A percentile compares a stretch with the other conserved stretches of the same genome.
Evolutionary conservation across 2,113 vertebrate species (phyloP).

Genomic region (Pseudorectes ferrugineus): DNA sequence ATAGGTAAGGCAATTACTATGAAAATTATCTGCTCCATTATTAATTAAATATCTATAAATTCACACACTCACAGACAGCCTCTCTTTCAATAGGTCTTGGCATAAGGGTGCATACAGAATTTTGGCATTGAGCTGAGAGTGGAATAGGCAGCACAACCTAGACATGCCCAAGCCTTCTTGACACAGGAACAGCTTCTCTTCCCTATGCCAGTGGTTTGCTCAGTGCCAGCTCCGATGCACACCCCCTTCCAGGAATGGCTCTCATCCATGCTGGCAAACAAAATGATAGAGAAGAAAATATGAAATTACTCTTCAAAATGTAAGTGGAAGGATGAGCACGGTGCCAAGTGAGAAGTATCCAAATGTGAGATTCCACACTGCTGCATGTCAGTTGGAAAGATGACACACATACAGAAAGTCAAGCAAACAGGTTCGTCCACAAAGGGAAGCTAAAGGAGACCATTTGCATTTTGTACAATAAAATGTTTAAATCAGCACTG

Average conservation of each 20-base stretch:
- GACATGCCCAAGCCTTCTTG: constrained; percentile 71
- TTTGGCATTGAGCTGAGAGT: constrained; percentile 50
- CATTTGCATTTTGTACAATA: constrained; percentile 1
- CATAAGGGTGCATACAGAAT: constrained; percentile 59
- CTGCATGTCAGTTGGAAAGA: constrained; percentile 74
- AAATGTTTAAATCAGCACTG: constrained; percentile 29
- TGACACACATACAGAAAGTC: constrained; percentile 45
- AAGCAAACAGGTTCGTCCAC: constrained; percentile 54
- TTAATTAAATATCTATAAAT: constrained; percentile 65
- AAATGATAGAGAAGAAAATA: constrained; percentile 80
- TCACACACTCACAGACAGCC: constrained; percentile 51
- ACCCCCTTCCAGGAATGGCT: constrained; percentile 80
- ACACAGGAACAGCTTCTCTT: constrained; percentile 77
- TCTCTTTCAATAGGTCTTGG: constrained; percentile 60
- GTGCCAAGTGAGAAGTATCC: constrained; percentile 75
- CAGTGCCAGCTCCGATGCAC: constrained; percentile 71
- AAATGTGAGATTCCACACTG: constrained; percentile 75
- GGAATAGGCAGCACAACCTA: constrained; percentile 60
- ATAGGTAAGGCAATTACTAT: not conserved
- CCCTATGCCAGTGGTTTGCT: constrained; percentile 68
- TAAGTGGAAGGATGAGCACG: constrained; percentile 72
- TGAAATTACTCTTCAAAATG: constrained; percentile 80
- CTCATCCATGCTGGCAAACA: constrained; percentile 80
- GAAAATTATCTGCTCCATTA: constrained; percentile 31
- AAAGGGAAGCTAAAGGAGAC: constrained; percentile 23